Base-by-base conservation (phyloP, 1,140 invertebrate genomes). In the Tetramorium simillimum region DNA sequence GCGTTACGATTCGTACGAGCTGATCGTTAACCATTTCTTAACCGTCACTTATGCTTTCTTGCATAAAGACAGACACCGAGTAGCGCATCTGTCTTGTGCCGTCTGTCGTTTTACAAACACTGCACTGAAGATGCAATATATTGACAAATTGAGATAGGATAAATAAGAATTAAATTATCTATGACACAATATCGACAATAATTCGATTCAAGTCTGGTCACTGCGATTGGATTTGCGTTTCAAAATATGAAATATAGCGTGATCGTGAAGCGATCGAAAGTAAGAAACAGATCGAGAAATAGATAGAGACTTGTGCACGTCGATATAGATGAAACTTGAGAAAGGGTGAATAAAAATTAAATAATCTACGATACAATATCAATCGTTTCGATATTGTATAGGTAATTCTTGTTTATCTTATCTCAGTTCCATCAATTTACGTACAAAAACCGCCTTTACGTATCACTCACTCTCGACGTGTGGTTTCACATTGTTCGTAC, bases 11-110 rank as follows among this genome's bases (percentile, higher is more conserved):
- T 56, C 21, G 10, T 43, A 69, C 14, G 77, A 70, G 46, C 21
- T 6, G 78, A 18, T 43, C 37, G 62, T 81, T 70, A 81, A 69
- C 46, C 49, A 21, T 69, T 70, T 70, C 33, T 43, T 46, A 70
- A 43, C 40, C 65, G 14, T 33, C 28, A 56, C 63, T 81, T 70
- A n/a, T 21, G 10, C 16, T 70, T 81, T 70, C 49, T 56, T 37
- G 70, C 51, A n/a, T 21, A 56, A 37, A 49, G 14, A 53, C 21
- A 16, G 21, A 69, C 18, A 6, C 14, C 49, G 12, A 4, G 14
- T 4, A 16, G 16, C 24, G 14, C n/a, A 75, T 75, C 51, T 37
- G 7, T 75, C 51, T 75, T 43, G 37, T 21, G n/a, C 33, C 2
- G 18, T 1, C 16, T 24, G 21, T 43, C 51, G 49, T 40, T 37